Conservation (phyloP, 2,113 vertebrate species). For the Peucedramus taeniatus region DNA sequence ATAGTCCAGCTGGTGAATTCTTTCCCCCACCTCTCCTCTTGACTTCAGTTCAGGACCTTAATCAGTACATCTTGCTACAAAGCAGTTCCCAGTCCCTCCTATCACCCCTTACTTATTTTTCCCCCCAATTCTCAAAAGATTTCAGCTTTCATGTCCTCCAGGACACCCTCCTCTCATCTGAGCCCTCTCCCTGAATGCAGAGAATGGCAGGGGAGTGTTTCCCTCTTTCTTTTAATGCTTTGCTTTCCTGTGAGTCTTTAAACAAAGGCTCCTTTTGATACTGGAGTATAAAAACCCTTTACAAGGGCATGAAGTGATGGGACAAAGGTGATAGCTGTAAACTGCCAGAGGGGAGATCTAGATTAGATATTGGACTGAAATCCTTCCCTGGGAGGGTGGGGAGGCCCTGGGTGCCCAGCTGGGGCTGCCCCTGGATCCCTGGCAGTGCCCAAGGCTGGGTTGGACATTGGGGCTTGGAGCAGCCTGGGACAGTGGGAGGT, state of each 20-base stretch:
- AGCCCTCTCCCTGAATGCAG: not conserved
- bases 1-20: not conserved
- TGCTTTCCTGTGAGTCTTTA: not conserved
- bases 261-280: not conserved
- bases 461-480: not conserved
- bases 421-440: not conserved
- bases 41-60: not conserved
- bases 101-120: not conserved
- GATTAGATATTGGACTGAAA: not conserved
- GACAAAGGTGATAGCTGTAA: not conserved
- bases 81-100: not conserved
- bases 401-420: not conserved
- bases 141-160: not conserved
- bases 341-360: not conserved
- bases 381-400: accelerated
- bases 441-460: not conserved
- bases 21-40: not conserved
- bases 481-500: not conserved
- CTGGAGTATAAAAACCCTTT: not conserved
- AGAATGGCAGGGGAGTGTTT: not conserved
- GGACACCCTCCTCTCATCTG: not conserved
- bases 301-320: not conserved
- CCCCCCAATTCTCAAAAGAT: not conserved
- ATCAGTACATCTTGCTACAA: not conserved
- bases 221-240: not conserved